Conservation (phyloP, 2,797 vertebrate genomes). For the Zonotrichia albicollis region DNA sequence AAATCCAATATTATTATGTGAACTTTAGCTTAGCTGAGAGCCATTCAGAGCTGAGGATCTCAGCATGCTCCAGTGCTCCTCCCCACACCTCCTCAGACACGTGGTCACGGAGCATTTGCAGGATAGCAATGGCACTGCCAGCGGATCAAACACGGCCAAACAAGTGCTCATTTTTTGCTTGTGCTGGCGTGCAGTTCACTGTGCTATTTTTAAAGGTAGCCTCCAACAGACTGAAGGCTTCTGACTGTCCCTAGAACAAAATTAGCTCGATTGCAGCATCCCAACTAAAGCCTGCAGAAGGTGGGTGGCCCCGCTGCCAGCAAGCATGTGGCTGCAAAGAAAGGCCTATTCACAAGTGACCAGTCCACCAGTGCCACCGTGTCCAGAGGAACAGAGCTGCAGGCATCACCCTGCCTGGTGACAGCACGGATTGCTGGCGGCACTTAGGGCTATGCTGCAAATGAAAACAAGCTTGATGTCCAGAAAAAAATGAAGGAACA, state of each 20-base stretch:
- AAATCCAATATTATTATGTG: fast-evolving
- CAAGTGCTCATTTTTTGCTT: background rate
- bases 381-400: background rate
- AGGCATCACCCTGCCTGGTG: background rate
- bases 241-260: background rate
- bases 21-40: background rate
- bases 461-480: background rate
- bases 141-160: background rate
- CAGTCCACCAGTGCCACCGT: fast-evolving
- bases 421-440: background rate
- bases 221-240: background rate
- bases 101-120: fast-evolving
- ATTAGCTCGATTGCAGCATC: background rate
- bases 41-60: background rate
- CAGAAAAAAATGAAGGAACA: background rate
- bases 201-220: background rate
- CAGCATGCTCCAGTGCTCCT: fast-evolving
- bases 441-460: fast-evolving
- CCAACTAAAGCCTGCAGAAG: fast-evolving
- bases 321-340: background rate
- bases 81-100: background rate
- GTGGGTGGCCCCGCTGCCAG: background rate
- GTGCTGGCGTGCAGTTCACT: fast-evolving
- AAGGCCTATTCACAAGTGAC: background rate
- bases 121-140: fast-evolving